phyloP scores from a whole-genome alignment of 1,140 invertebrate genomes.

The Laodelphax striatellus region DNA sequence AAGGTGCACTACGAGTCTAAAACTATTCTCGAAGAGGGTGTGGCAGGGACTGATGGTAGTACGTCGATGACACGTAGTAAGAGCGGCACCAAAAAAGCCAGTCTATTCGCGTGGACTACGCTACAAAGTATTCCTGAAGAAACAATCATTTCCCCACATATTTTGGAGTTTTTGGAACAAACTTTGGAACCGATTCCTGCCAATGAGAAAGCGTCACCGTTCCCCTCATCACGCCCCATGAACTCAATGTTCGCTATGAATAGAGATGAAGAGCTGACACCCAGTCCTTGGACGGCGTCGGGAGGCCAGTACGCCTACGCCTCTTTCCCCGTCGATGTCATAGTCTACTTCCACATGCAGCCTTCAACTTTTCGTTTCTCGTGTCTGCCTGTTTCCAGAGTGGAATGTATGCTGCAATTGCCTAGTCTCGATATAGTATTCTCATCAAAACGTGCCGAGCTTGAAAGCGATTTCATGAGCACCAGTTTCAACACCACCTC shows the following conservation, averaged over 20 bases:
- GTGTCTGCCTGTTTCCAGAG: slow-evolving; percentile 86
- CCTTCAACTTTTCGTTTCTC: slow-evolving; percentile 92
- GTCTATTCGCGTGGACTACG: slow-evolving; percentile 90
- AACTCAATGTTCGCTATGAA: slow-evolving; percentile 27
- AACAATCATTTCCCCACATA: slow-evolving; percentile 88
- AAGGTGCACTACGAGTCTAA: slow-evolving; percentile 85
- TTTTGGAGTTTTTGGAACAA: slow-evolving; percentile 89
- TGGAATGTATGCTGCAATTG: slow-evolving; percentile 91
- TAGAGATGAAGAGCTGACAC: slow-evolving; percentile 28
- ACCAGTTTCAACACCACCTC: slow-evolving; percentile 25
- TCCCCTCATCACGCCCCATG: slow-evolving; percentile 11
- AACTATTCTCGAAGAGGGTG: slow-evolving; percentile 51
- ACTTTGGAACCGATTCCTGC: slow-evolving; percentile 86
- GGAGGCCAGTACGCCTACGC: slow-evolving; percentile 73
- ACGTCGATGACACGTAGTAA: not conserved
- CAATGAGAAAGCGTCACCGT: not conserved
- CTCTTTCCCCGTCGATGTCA: slow-evolving; percentile 95
- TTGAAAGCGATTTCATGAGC: not conserved
- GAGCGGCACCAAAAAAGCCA: slow-evolving; percentile 76
- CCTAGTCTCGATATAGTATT: slow-evolving; percentile 78
- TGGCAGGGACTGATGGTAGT: not conserved
- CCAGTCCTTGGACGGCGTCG: slow-evolving; percentile 31
- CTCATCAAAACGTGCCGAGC: slow-evolving; percentile 74
- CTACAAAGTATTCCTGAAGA: slow-evolving; percentile 92
- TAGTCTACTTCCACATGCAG: slow-evolving; percentile 97